Percentiles rank a stretch among this genome's conserved stretches.
These are phyloP conservation scores for Aulostomus chinensis DNA, from an alignment of 2,797 vertebrate genomes.

Conservation along the genomic window DNA sequence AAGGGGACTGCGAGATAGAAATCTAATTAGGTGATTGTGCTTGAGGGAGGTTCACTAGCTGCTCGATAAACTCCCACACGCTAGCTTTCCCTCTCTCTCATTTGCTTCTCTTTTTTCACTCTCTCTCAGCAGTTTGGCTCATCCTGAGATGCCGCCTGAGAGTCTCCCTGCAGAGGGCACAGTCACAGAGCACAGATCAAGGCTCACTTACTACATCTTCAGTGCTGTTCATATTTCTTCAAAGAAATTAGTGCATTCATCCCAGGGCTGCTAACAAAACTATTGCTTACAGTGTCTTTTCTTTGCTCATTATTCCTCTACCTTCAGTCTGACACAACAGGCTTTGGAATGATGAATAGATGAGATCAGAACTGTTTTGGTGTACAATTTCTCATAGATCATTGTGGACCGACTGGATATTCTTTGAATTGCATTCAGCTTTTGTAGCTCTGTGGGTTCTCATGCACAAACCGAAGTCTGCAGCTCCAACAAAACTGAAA, in stretches of 20 bases:
- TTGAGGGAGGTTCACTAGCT: constrained; percentile 73
- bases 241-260: constrained; percentile 23
- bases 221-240: constrained; percentile 38
- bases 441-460: too few relatives aligned
- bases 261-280: constrained; percentile 14
- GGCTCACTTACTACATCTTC: constrained; percentile 37
- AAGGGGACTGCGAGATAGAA: constrained; percentile 74
- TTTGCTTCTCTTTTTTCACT: constrained; percentile 24
- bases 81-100: constrained; percentile 42
- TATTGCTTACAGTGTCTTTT: constrained; percentile 15
- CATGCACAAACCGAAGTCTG: too few relatives aligned
- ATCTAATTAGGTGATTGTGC: constrained; percentile 83
- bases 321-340: constrained; percentile 26
- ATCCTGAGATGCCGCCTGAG: constrained; percentile 31
- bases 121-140: constrained; percentile 38
- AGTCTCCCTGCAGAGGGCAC: constrained; percentile 57
- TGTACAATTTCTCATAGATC: constrained; percentile 15
- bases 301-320: constrained; percentile 46
- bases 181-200: constrained; percentile 51
- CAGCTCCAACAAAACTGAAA: too few relatives aligned
- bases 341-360: constrained; percentile 34
- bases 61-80: constrained; percentile 79
- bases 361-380: constrained; percentile 21
- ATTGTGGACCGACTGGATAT: background rate
- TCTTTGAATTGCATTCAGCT: constrained; percentile 2